Evolutionary conservation across 1,140 invertebrate species (phyloP), one percentile per base, ranked within the genome.

Genomic region (Oreohelix idahoensis): DNA sequence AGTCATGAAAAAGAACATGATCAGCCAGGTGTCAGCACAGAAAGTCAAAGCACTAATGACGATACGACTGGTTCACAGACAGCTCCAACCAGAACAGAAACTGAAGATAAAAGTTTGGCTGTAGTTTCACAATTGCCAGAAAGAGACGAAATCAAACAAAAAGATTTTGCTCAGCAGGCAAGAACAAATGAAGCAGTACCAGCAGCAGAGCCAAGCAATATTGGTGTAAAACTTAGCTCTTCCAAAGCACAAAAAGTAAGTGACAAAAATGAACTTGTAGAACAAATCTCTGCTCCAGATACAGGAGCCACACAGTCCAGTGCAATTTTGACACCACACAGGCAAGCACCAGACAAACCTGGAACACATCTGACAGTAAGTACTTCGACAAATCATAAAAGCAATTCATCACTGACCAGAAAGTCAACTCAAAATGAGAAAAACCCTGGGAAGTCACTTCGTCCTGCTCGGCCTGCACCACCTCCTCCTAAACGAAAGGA

Each of bases 401-500:
- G 29, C 63, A 58, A 26, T 20, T 58, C 51, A 17, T 29, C 29
- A 32, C 11, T 29, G 5, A 66, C 63, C 29, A 11, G 20, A 29
- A 32, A 66, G 63, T 32, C 11, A 2, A 32, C 11, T 66, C 63
- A 66, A 8, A 66, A 35, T 66, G n/a, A 66, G 1, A 66, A 66
- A 5, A 66, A 35, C 23, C 63, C 8, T 15, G 63, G 29, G 2
- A 29, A 66, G 8, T 32, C 29, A 11, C 63, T 66, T 4, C 32
- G 79, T 4, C 79, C 79, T 23, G 79, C 79, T 58, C 4, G 79
- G 20, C 79, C 63, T 23, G 79, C 79, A 38, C 78, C 78, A 1
- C 63, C 63, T 17, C 79, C 79, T 42, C 79, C 79, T 49, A 29
- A 29, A 26, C 20, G 32, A 35, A n/a, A 81, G 29, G 26, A 69